phyloP scores from a whole-genome alignment of 2,888 invertebrate species.

The Peribatodes rhomboidaria region DNA sequence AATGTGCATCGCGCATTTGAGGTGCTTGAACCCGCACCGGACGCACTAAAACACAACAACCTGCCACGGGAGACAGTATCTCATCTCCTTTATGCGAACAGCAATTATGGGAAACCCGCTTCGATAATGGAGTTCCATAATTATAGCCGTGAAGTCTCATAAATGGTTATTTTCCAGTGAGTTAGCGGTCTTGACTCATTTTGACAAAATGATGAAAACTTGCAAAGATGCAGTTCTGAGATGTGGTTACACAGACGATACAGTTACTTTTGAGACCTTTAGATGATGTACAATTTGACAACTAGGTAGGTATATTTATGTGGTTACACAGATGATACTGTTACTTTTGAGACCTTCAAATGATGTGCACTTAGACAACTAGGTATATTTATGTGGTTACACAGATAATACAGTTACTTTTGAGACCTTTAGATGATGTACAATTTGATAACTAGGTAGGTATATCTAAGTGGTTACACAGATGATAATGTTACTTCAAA shows the following conservation, averaged over 20 bases:
- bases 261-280: too few species aligned
- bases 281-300: too few species aligned
- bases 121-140: slow-evolving; percentile 37
- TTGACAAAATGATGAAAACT: slow-evolving; percentile 2
- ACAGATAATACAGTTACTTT: too few species aligned
- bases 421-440: too few species aligned
- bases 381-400: too few species aligned
- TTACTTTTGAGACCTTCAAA: not conserved
- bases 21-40: slow-evolving; percentile 51
- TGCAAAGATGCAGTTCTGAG: not conserved
- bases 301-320: too few species aligned
- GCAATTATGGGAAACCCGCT: slow-evolving; percentile 44
- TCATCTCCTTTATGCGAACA: slow-evolving; percentile 35
- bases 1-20: slow-evolving; percentile 16
- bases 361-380: too few species aligned
- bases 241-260: too few species aligned
- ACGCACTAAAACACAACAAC: slow-evolving; percentile 47
- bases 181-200: not conserved
- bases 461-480: too few species aligned
- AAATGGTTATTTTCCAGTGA: slow-evolving; percentile 7
- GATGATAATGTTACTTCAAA: too few species aligned
- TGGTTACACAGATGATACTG: too few species aligned
- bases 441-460: too few species aligned
- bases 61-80: slow-evolving; percentile 27
- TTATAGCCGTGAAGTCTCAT: slow-evolving; percentile 23